Conservation (phyloP, 2,888 invertebrate genomes). For the Dicranocentrus wangi region DNA sequence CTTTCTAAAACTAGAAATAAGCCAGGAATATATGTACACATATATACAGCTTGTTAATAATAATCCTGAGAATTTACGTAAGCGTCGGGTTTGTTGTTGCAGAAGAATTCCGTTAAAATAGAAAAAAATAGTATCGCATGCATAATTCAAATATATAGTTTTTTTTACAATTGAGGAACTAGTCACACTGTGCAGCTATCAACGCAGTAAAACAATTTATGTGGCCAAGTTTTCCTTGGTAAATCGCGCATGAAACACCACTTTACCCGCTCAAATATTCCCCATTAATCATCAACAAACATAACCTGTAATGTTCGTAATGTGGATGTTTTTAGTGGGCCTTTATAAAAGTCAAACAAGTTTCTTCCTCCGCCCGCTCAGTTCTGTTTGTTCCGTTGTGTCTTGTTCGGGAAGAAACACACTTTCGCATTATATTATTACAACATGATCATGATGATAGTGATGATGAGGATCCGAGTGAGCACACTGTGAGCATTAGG, state of each 20-base stretch:
- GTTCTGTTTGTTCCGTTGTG: conserved; percentile 56
- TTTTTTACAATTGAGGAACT: conserved; percentile 6
- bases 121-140: conserved; percentile 29
- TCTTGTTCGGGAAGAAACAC: conserved; percentile 19
- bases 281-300: conserved; percentile 52
- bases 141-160: conserved; percentile 6
- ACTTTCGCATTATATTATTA: neutral
- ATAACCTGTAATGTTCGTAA: conserved; percentile 49
- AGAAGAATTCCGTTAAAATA: too few relatives aligned
- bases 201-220: neutral
- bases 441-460: conserved; percentile 13
- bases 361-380: conserved; percentile 62
- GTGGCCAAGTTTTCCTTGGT: conserved; percentile 14
- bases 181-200: conserved; percentile 15
- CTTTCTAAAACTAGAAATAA: too few relatives aligned
- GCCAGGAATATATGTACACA: too few relatives aligned
- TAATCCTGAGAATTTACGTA: too few relatives aligned
- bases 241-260: conserved; percentile 44
- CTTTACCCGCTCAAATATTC: conserved; percentile 52
- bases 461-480: too few relatives aligned
- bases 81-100: too few relatives aligned
- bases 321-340: conserved; percentile 17
- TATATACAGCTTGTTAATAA: too few relatives aligned
- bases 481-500: too few relatives aligned
- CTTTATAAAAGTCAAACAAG: conserved; percentile 55